Base-by-base conservation (phyloP, 2,113 vertebrate species). In the Colistium nudipinnis region DNA sequence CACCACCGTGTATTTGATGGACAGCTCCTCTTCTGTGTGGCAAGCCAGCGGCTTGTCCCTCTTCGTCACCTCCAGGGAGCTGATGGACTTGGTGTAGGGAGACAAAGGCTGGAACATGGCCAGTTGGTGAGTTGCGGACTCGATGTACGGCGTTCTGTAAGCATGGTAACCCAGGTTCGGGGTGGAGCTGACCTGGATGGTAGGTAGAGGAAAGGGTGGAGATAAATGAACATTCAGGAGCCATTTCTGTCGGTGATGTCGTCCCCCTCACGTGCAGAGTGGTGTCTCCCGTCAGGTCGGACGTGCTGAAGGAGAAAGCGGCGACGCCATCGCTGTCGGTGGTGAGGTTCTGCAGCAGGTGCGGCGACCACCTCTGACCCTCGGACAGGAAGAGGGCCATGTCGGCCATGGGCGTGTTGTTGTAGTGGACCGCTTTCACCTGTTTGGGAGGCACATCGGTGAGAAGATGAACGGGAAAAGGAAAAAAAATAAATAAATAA, bases 241-340 rank as follows among this genome's bases (percentile, higher is more conserved):
- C 30, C 30, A 31, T 0, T 6, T 8, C 3, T n/a, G 14, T 19
- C 6, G 4, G n/a, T 19, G 13, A 6, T 51, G 33, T 6, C 20
- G 27, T 57, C 35, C 2, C 52, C 53, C 90, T 84, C 74, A 92
- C 91, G 1, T 9, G 22, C 11, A 93, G 67, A 0, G 1, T 0
- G 24, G 88, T 30, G n/a, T 68, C n/a, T 0, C 31, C 33, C 2
- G 4, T 6, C 14, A 17, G 1, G 3, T 2, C 0, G 2, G 61
- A 16, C 0, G 88, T 84, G 76, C 65, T 54, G 0, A 92, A 0
- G n/a, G 87, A 78, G 77, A 93, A 92, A 2, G 22, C 1, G 6
- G 89, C 90, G 0, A 88, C 4, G 12, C 93, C 93, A 0, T 85
- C 20, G 1, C 1, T 22, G 62, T 92, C 56, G 3, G 92, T 91